Evolutionary conservation across 2,797 vertebrate species (phyloP).

Genomic region (Miichthys miiuy): DNA sequence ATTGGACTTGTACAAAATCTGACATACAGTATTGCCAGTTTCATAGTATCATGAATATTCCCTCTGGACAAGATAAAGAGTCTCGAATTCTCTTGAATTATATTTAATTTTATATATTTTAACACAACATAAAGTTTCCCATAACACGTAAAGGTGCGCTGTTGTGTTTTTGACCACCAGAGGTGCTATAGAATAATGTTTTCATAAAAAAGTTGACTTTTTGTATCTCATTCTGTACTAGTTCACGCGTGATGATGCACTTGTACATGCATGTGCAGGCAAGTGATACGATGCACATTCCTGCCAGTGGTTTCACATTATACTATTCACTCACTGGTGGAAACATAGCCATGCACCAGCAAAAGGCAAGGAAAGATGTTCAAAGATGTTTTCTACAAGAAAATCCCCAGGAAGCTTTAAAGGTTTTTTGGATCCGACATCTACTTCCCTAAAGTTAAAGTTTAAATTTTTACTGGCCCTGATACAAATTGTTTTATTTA

Average conservation of each 20-base stretch:
- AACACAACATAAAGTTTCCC: neutral
- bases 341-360: neutral
- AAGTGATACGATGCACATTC: neutral
- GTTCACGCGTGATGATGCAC: neutral
- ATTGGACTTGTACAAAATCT: neutral
- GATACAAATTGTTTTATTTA: no score
- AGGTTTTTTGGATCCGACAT: no score
- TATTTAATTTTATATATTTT: neutral
- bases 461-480: no score
- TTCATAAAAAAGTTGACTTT: neutral
- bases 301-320: neutral
- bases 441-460: no score
- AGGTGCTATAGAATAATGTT: neutral
- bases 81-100: neutral
- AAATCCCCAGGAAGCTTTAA: neutral
- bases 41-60: neutral
- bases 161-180: constrained; percentile 2
- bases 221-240: neutral
- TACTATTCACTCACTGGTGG: neutral
- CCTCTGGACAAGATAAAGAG: neutral
- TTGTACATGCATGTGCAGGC: neutral
- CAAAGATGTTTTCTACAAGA: neutral
- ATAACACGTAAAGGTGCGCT: neutral
- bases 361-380: neutral
- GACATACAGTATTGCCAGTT: neutral